phyloP scores from a whole-genome alignment of 2,888 invertebrate species.

The Epistrophe grossulariae region DNA sequence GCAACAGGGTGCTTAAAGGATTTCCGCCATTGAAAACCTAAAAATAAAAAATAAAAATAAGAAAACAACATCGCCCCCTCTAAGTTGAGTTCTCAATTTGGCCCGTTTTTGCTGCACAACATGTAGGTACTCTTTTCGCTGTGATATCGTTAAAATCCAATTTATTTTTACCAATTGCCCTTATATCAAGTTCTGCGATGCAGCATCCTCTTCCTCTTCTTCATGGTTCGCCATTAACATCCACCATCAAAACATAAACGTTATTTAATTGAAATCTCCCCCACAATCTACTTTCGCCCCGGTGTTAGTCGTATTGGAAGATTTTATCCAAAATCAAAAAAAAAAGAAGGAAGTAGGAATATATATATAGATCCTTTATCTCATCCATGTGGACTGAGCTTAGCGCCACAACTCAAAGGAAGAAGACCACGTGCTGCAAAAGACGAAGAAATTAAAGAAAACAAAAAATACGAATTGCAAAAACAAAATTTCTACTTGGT shows the following conservation, averaged over 20 bases:
- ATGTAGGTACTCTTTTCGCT: conserved; percentile 24
- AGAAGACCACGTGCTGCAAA: conserved; percentile 70
- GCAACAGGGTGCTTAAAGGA: conserved; percentile 70
- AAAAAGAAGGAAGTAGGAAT: conserved; percentile 31
- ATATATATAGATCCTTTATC: conserved; percentile 62
- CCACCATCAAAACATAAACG: conserved; percentile 67
- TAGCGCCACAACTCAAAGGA: conserved; percentile 64
- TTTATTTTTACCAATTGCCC: conserved; percentile 74
- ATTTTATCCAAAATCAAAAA: conserved; percentile 29
- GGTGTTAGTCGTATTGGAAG: conserved; percentile 25
- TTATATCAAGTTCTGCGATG: conserved; percentile 66
- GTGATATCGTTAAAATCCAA: conserved; percentile 75
- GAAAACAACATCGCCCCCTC: not conserved
- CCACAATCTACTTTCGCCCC: conserved; percentile 15
- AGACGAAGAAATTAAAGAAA: conserved; percentile 30
- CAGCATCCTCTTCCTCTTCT: conserved; percentile 39
- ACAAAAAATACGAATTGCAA: conserved; percentile 32
- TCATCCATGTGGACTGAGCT: conserved; percentile 56
- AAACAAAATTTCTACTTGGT: conserved; percentile 70
- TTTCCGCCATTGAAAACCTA: conserved; percentile 48
- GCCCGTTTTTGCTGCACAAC: conserved; percentile 1
- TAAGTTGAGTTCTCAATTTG: conserved; percentile 33
- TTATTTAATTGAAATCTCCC: conserved; percentile 73
- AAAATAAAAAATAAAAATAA: conserved; percentile 30
- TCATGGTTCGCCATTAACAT: conserved; percentile 39